Conservation (phyloP, 1,140 invertebrate species). For the Drosophila sp. region DNA sequence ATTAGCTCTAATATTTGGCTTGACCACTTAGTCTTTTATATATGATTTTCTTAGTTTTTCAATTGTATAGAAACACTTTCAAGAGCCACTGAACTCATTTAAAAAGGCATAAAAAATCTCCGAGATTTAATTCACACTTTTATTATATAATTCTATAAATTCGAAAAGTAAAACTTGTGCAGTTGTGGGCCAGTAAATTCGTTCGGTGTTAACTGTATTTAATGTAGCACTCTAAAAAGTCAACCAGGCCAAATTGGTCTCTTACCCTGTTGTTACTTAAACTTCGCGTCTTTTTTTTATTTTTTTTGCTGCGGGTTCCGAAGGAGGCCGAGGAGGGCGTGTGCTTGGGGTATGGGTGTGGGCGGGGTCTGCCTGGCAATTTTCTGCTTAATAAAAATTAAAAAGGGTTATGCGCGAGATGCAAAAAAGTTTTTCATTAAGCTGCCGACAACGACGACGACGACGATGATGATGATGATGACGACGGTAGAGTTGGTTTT, state of each 20-base stretch:
- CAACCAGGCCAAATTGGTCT: conserved; percentile 51
- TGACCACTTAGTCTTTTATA: too few species aligned
- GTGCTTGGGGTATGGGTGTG: not conserved
- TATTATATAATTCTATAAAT: not conserved
- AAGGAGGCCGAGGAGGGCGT: not conserved
- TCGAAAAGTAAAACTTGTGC: not conserved
- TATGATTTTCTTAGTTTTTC: too few species aligned
- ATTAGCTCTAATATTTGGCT: too few species aligned
- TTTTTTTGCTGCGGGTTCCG: conserved; percentile 36
- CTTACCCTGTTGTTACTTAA: conserved; percentile 33
- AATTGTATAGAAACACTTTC: too few species aligned
- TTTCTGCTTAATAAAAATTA: conserved; percentile 81
- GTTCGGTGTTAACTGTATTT: conserved; percentile 1
- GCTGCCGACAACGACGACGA: conserved; percentile 45
- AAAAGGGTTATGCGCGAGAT: conserved; percentile 68
- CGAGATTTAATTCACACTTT: not conserved
- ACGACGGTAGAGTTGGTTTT: conserved; percentile 27
- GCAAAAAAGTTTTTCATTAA: conserved; percentile 77
- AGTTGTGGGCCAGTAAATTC: not conserved
- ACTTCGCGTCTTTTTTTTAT: conserved; percentile 20
- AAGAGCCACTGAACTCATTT: too few species aligned
- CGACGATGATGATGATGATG: conserved; percentile 39
- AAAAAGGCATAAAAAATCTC: too few species aligned
- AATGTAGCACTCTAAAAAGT: conserved; percentile 44
- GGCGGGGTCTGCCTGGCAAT: conserved; percentile 60